phyloP scores from a whole-genome alignment of 1,140 invertebrate species.

The Protaetia brevitarsis region DNA sequence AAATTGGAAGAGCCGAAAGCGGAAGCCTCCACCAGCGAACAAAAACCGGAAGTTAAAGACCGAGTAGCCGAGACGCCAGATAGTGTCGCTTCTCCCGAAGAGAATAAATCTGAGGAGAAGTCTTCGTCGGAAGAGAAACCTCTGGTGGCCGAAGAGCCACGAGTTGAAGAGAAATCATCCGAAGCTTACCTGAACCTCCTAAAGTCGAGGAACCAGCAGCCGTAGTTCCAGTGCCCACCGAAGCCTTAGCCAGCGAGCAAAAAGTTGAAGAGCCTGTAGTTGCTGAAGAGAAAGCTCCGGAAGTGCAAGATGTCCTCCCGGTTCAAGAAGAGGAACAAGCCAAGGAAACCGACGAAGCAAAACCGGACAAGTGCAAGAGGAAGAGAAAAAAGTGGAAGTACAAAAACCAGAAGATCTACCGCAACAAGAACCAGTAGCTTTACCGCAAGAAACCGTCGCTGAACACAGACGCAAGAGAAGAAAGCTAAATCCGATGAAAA shows the following conservation, averaged over 20 bases:
- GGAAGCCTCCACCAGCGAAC: slow-evolving; percentile 20
- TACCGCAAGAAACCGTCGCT: slow-evolving; percentile 20
- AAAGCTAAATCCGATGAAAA: slow-evolving; percentile 40
- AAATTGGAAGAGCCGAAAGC: slow-evolving; percentile 24
- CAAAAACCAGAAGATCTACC: slow-evolving; percentile 18
- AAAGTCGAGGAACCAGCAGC: slow-evolving; percentile 10
- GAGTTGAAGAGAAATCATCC: slow-evolving; percentile 28
- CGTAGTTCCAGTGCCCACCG: background rate
- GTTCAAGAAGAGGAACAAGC: slow-evolving; percentile 18
- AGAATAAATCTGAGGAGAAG: slow-evolving; percentile 20
- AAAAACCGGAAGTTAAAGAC: slow-evolving; percentile 20
- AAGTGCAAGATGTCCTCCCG: slow-evolving; percentile 29
- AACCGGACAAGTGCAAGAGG: slow-evolving; percentile 33
- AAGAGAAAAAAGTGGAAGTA: slow-evolving; percentile 16
- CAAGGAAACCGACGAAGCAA: slow-evolving; percentile 31
- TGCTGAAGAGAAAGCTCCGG: slow-evolving; percentile 38
- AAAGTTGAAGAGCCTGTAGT: slow-evolving; percentile 36
- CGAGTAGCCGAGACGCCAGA: background rate
- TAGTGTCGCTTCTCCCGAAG: slow-evolving; percentile 11
- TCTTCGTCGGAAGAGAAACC: background rate
- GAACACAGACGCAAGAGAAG: slow-evolving; percentile 34
- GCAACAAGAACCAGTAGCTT: background rate
- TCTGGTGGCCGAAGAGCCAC: slow-evolving; percentile 20
- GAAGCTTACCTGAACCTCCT: slow-evolving; percentile 31
- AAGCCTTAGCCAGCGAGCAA: slow-evolving; percentile 35